A percentile compares a stretch with the other conserved stretches of the same genome.
Conservation (phyloP, 37 sponge, comb jelly and placozoan species). For the Amphimedon queenslandica region DNA sequence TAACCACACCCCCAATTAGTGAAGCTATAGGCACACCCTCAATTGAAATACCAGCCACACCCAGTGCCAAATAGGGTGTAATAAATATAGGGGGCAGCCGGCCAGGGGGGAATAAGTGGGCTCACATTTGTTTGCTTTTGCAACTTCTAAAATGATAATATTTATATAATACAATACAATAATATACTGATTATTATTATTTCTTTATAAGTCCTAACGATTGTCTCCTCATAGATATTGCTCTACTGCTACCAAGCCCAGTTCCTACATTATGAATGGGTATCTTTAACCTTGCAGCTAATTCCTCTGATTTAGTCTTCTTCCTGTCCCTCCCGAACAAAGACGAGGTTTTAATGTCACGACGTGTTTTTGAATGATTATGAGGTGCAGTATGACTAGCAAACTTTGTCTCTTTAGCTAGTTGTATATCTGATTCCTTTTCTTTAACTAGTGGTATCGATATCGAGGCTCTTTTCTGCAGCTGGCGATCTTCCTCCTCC, state of each 20-base stretch:
- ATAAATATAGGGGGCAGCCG: too few species aligned
- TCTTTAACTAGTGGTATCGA: slow-evolving; percentile 65
- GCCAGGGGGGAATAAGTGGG: too few species aligned
- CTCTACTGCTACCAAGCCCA: not conserved
- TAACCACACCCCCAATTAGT: too few species aligned
- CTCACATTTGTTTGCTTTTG: too few species aligned
- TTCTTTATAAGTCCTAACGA: not conserved
- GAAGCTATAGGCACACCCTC: too few species aligned
- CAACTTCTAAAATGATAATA: too few species aligned
- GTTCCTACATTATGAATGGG: too few species aligned
- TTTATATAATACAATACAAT: too few species aligned
- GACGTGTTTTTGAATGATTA: slow-evolving; percentile 22
- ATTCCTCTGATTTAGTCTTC: not conserved
- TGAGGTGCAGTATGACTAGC: slow-evolving; percentile 4
- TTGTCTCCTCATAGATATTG: not conserved
- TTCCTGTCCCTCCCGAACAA: slow-evolving; percentile 9
- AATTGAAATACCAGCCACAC: slow-evolving; percentile 5
- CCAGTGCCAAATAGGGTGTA: slow-evolving; percentile 2
- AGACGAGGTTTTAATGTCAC: slow-evolving; percentile 40
- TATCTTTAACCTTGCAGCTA: not conserved
- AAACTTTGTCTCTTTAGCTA: slow-evolving; percentile 47
- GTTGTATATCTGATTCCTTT: slow-evolving; percentile 42
- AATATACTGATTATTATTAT: too few species aligned
- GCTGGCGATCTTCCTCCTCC: slow-evolving; percentile 38
- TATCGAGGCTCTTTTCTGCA: slow-evolving; percentile 46